Evolutionary conservation across 2,888 invertebrate genomes (phyloP), one percentile per base, ranked within the genome.

Genomic region (Adelphocoris suturalis): DNA sequence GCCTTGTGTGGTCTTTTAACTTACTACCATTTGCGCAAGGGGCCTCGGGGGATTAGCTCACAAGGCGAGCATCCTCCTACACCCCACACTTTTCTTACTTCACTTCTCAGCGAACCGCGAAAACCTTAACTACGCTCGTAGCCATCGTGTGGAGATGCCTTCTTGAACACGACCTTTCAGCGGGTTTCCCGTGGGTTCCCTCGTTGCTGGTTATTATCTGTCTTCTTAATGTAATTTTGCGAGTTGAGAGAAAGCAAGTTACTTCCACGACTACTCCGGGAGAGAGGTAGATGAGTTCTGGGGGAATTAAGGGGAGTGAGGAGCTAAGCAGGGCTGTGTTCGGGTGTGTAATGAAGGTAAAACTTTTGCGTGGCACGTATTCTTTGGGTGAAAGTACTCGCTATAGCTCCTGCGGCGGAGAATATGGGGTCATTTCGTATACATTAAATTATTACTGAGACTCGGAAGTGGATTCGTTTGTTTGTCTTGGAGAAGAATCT

Each of bases 1-100:
- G 68, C 27, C 27, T 55, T 86, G 84, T 86, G 86, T 86, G 86
- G 86, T 86, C 86, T 86, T 86, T 86, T 82, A 86, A 52, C 86
- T 86, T 47, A 28, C 61, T n/a, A 28, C 61, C 86, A 47, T 80
- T 80, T 46, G 57, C 86, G n/a, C 57, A 12, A 23, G 14, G 78
- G 78, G 82, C 48, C 47, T 86, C 86, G 86, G 68, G 86, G 86
- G 61, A 86, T 86, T 86, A 37, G 61, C 61, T 86, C 68, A 61
- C 57, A 48, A 47, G 13, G 23, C 78, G 47, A 46, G 47, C 47
- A 19, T 82, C 52, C 82, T 52, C 82, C 82, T 81, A 48, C 47
- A 23, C 82, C 23, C 82, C 52, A 82, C 52, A 82, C 82, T 82
- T 82, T 82, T 82, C 82, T 52, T 52, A 82, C 52, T 48, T 52